A percentile compares a stretch with the other conserved stretches of the same genome.
Conservation (phyloP, 2,797 vertebrate species). For the Channa striata region DNA sequence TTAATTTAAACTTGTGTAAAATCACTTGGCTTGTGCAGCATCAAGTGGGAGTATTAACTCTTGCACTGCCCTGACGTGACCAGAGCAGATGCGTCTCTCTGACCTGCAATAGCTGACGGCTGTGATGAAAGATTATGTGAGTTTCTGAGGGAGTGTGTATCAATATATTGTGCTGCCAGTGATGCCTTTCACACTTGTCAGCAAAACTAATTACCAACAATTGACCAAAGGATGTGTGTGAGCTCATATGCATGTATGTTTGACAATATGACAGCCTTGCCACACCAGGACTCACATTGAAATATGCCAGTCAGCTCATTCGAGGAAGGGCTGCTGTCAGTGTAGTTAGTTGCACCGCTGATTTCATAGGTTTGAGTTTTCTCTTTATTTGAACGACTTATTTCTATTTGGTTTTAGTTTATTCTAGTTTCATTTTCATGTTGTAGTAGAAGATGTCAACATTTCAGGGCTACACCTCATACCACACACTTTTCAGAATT, state of each 20-base stretch:
- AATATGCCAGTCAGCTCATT: conserved; percentile 19
- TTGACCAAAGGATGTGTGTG: conserved; percentile 46
- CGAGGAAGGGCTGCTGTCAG: background rate
- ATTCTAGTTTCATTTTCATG: too few relatives aligned
- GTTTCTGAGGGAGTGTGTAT: conserved; percentile 23
- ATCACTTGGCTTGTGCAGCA: conserved; percentile 13
- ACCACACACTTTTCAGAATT: too few relatives aligned
- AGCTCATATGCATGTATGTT: conserved; percentile 18
- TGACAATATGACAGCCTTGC: conserved; percentile 20
- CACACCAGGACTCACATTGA: conserved; percentile 40
- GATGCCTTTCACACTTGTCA: conserved; percentile 78
- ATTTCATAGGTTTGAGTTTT: too few relatives aligned
- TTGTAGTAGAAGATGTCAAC: too few relatives aligned
- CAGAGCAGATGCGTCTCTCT: conserved; percentile 32
- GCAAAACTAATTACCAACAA: conserved; percentile 67
- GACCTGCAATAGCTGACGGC: conserved; percentile 19
- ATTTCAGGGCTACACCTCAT: too few relatives aligned
- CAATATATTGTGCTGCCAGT: conserved; percentile 43
- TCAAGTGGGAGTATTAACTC: conserved; percentile 22
- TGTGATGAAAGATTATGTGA: conserved; percentile 30
- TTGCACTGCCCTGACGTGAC: background rate
- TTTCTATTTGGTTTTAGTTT: too few relatives aligned
- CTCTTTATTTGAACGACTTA: too few relatives aligned
- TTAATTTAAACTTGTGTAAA: background rate
- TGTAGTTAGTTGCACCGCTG: too few relatives aligned